A percentile compares a stretch with the other conserved stretches of the same genome.
Evolutionary conservation across 2,797 vertebrate genomes (phyloP).

Genomic region (Tarsius wallacei): DNA sequence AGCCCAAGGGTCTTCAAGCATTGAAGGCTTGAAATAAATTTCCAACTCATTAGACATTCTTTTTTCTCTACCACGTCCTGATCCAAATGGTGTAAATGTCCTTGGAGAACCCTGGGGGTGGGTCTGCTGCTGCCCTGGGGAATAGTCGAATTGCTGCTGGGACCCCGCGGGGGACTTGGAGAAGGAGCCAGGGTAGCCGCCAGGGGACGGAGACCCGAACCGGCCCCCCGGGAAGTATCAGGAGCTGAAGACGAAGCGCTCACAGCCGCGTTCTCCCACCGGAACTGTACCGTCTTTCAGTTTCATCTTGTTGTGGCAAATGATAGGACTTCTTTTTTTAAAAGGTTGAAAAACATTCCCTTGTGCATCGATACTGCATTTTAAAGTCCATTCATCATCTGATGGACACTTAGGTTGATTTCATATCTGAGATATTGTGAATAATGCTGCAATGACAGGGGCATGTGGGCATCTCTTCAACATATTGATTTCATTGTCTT

Average conservation of each 20-base stretch:
- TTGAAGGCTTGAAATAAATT: conserved; percentile 96
- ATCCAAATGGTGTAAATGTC: conserved; percentile 95
- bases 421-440: background rate
- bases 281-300: too few relatives aligned
- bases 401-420: background rate
- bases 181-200: conserved; percentile 89
- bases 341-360: background rate
- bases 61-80: conserved; percentile 93
- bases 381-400: too few relatives aligned
- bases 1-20: conserved; percentile 96
- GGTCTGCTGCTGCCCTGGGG: conserved; percentile 89
- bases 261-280: too few relatives aligned
- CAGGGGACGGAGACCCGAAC: conserved; percentile 89
- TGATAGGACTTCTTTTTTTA: background rate
- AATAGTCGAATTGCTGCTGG: conserved; percentile 87
- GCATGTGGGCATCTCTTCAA: background rate
- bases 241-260: too few relatives aligned
- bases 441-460: background rate
- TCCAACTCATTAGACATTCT: conserved; percentile 95
- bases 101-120: conserved; percentile 93
- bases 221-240: conserved; percentile 87
- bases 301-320: background rate
- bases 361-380: background rate
- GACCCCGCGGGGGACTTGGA: conserved; percentile 90
- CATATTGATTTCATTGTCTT: background rate